phyloP scores from a whole-genome alignment of 2,797 vertebrate genomes.

The Valencia hispanica region DNA sequence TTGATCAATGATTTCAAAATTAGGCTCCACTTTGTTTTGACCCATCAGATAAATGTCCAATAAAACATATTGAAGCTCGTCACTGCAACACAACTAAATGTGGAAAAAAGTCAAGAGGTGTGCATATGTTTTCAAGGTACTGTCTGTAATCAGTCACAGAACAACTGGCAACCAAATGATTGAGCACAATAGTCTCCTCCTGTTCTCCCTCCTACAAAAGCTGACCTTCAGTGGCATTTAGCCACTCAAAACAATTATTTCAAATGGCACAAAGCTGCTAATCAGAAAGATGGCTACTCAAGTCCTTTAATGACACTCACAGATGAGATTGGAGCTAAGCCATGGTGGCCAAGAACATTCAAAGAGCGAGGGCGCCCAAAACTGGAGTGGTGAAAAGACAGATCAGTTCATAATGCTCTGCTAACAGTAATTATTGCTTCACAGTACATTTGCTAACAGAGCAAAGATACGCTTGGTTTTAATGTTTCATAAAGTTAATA shows the following conservation, averaged over 20 bases:
- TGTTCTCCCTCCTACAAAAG: neutral
- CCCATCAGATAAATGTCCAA: too few species aligned
- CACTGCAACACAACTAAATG: too few species aligned
- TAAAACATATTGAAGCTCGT: too few species aligned
- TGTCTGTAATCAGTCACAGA: neutral
- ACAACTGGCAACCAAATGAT: neutral
- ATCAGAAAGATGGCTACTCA: slow-evolving; percentile 16
- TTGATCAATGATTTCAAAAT: too few species aligned
- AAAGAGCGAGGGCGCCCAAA: neutral
- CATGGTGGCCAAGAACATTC: neutral
- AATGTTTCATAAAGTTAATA: neutral
- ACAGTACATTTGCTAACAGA: neutral
- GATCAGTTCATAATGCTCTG: too few species aligned
- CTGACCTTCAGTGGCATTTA: slow-evolving; percentile 38
- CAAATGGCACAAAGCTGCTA: slow-evolving; percentile 26
- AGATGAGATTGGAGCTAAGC: neutral
- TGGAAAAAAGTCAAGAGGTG: too few species aligned
- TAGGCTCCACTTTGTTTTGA: too few species aligned
- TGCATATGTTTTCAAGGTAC: too few species aligned
- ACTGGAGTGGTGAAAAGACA: neutral
- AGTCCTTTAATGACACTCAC: slow-evolving; percentile 19
- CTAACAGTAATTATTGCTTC: neutral
- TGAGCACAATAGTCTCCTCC: neutral
- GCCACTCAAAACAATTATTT: slow-evolving; percentile 3
- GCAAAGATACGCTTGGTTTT: neutral